Percentiles rank a stretch among this genome's conserved stretches.
These are phyloP conservation scores for Entelurus aequoreus DNA, from an alignment of 2,113 vertebrate species.

Conservation along the genomic window DNA sequence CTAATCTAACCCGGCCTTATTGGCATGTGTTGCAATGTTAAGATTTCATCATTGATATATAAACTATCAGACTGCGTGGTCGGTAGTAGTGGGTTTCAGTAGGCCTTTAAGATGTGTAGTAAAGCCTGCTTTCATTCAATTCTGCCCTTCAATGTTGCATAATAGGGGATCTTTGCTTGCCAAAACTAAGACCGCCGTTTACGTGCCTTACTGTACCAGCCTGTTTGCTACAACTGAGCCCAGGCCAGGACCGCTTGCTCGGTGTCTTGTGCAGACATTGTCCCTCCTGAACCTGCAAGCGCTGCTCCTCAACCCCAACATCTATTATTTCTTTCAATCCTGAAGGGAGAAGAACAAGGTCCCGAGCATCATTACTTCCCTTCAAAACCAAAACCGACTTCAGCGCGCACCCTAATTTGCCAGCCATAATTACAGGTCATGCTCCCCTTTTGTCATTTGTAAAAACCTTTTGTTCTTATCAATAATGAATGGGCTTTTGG, in stretches of 20 bases:
- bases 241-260: constrained; percentile 66
- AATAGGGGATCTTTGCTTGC: too few species aligned
- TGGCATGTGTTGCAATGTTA: too few species aligned
- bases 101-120: too few species aligned
- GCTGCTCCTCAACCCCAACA: constrained; percentile 71
- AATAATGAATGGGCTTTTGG: constrained; percentile 92
- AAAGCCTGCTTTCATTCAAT: too few species aligned
- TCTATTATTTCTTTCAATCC: constrained; percentile 85
- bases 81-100: too few species aligned
- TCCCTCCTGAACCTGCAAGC: constrained; percentile 76
- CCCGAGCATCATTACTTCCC: constrained; percentile 90
- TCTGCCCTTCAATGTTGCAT: too few species aligned
- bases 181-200: too few species aligned
- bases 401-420: constrained; percentile 89
- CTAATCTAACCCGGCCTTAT: too few species aligned
- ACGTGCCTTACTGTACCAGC: too few species aligned
- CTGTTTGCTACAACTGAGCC: constrained; percentile 3
- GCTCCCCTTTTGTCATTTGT: constrained; percentile 92
- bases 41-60: too few species aligned
- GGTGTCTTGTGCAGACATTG: constrained; percentile 73
- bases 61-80: too few species aligned
- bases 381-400: constrained; percentile 94
- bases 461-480: constrained; percentile 92
- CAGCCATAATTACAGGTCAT: constrained; percentile 96
- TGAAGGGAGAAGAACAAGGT: constrained; percentile 80